Evolutionary conservation across 2,113 vertebrate genomes (phyloP), one percentile per base, ranked within the genome.

Genomic region (Anolis sagrei): DNA sequence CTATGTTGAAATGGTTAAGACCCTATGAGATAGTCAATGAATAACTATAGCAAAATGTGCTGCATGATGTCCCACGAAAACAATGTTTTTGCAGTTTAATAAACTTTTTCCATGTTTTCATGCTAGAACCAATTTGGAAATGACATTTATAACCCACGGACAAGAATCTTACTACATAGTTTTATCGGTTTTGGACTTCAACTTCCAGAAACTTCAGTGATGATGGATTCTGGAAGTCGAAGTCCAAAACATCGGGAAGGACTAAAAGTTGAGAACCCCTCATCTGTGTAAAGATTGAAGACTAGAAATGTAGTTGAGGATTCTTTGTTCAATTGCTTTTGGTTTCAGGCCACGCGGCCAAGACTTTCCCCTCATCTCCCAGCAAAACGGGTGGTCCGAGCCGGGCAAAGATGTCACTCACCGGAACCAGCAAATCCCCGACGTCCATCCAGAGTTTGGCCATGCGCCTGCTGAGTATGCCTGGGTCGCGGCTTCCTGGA

Each of bases 341-440:
- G 84, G 8, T 69, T 16, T 19, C 93, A 98, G 97, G 97, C 75
- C 96, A 97, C 2, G 96, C 97, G 23, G 93, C 95, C 10, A 98
- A 98, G 93, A 96, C 97, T 25, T 89, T 97, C 83, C 96, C 96
- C 1, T 94, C 96, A 18, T 95, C 95, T 76, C 94, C 97, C 70
- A 96, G 97, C 81, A 97, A 96, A 54, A 91, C 87, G 75, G 86
- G 79, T 0, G 87, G 81, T 27, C 82, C 95, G 74, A 96, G 95
- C 84, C 91, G 98, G 36, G 98, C 98, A 29, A 98, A 98, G 93
- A 98, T 98, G 97, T 97, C 97, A 0, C 96, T 98, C 75, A 97
- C 96, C 0, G 97, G 98, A 1, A 95, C 97, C 0, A 94, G 95
- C 77, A 98, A 98, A 90, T 94, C 95, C 5, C 88, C 96, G 25